Evolutionary conservation across 2,888 invertebrate species (phyloP).

Genomic region (Camponotus fellah): DNA sequence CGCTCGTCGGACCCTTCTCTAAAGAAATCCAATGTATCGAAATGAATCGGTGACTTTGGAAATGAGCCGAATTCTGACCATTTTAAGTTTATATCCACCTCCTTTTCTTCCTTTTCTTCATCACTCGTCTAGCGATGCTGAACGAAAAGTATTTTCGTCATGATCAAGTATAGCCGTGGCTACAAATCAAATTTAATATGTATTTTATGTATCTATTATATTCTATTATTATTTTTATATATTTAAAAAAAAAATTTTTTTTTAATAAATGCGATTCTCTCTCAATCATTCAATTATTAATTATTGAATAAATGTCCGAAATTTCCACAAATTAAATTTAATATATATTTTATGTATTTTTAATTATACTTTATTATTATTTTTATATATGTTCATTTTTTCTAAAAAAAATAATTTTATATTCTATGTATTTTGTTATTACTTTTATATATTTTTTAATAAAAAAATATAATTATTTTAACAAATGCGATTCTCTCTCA

Average conservation of each 20-base stretch:
- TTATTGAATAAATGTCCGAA: too few relatives aligned
- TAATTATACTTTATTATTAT: neutral
- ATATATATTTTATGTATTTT: neutral
- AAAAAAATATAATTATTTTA: too few relatives aligned
- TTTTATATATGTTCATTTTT: too few relatives aligned
- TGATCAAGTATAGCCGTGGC: neutral
- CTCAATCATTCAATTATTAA: too few relatives aligned
- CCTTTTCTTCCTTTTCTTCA: neutral
- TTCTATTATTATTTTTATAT: too few relatives aligned
- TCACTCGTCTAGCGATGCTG: neutral
- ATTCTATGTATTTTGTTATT: too few relatives aligned
- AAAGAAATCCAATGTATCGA: neutral
- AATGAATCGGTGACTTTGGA: neutral
- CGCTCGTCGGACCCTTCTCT: constrained; percentile 32
- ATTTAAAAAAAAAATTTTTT: too few relatives aligned
- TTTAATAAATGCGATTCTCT: too few relatives aligned
- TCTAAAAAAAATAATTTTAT: too few relatives aligned
- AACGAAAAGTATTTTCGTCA: neutral
- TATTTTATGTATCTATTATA: neutral
- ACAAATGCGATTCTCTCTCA: too few relatives aligned
- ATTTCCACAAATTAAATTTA: neutral
- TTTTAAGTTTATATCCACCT: neutral
- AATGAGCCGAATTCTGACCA: neutral
- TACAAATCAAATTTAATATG: neutral
- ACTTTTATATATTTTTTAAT: too few relatives aligned